Evolutionary conservation across 1,140 invertebrate genomes (phyloP).

Genomic region (Drosophila arizonae): DNA sequence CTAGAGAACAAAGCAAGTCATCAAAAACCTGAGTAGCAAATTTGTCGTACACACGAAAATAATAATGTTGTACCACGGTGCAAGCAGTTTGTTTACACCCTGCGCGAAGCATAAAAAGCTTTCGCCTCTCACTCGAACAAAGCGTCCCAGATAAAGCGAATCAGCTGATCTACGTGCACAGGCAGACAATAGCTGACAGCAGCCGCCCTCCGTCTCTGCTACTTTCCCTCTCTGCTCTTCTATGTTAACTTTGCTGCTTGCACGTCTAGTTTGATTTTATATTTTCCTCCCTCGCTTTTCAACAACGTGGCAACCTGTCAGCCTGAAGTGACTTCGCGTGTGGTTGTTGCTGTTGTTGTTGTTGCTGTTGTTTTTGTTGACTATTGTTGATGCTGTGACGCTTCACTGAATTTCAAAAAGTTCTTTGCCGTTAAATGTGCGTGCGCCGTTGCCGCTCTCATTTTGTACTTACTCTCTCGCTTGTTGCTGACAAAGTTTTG

Average conservation of each 20-base stretch:
- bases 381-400: conserved; percentile 57
- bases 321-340: conserved; percentile 48
- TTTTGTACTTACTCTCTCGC: not conserved
- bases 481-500: conserved; percentile 26
- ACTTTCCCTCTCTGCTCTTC: not conserved
- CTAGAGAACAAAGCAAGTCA: too few relatives aligned
- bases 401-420: conserved; percentile 69
- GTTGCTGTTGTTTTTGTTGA: not conserved
- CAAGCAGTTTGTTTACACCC: not conserved
- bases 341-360: conserved; percentile 13
- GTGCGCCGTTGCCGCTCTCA: conserved; percentile 1
- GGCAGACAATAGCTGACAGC: not conserved
- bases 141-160: conserved; percentile 12
- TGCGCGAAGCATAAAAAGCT: conserved; percentile 8
- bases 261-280: conserved; percentile 11
- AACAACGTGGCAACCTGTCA: conserved; percentile 73
- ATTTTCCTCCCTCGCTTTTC: conserved; percentile 1
- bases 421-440: conserved; percentile 68
- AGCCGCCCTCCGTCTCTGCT: too few relatives aligned
- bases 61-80: not conserved
- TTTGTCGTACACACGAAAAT: too few relatives aligned
- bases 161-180: conserved; percentile 4
- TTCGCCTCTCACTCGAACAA: not conserved
- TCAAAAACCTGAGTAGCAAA: too few relatives aligned
- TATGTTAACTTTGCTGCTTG: not conserved